Evolutionary conservation across 2,888 invertebrate species (phyloP).

Genomic region (Protophormia terraenovae): DNA sequence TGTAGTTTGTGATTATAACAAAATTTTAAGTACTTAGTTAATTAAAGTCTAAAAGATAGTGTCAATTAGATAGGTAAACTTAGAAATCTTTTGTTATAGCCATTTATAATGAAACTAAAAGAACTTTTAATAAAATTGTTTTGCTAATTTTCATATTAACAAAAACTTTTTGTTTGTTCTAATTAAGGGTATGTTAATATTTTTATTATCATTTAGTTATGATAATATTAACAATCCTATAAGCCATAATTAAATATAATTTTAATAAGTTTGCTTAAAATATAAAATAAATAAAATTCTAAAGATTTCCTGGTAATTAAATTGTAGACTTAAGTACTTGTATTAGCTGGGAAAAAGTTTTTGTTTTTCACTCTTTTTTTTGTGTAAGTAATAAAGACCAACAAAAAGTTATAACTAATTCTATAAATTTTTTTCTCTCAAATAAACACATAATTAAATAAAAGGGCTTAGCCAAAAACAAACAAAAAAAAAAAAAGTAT

Average conservation of each 20-base stretch:
- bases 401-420: neutral
- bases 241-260: neutral
- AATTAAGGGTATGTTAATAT: neutral
- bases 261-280: neutral
- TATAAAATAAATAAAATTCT: neutral
- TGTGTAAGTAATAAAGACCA: neutral
- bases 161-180: neutral
- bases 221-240: neutral
- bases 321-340: neutral
- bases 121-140: neutral
- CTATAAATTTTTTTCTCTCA: neutral
- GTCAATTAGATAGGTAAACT: too few species aligned
- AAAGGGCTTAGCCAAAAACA: neutral
- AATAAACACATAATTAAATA: constrained; percentile 46
- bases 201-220: neutral
- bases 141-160: neutral
- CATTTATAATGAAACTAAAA: too few species aligned
- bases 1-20: too few species aligned
- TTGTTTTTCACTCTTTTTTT: neutral
- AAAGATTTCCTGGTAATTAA: neutral
- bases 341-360: neutral
- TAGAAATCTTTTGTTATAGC: too few species aligned
- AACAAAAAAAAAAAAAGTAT: neutral
- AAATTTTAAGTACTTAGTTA: too few species aligned
- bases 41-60: too few species aligned